Evolutionary conservation across 1,140 invertebrate species (phyloP), one percentile per base, ranked within the genome.

Genomic region (Acromyrmex charruanus): DNA sequence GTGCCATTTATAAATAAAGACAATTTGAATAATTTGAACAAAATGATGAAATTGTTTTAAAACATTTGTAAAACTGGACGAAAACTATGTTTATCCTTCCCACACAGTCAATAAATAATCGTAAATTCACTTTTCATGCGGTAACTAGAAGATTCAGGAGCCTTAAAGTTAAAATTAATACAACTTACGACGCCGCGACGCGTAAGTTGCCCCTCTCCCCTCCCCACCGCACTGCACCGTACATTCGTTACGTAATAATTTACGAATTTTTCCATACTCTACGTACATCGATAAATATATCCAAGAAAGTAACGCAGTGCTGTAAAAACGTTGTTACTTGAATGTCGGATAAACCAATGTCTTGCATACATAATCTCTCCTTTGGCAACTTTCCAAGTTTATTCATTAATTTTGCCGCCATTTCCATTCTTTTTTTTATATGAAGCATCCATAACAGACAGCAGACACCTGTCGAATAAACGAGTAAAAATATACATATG

Each of bases 361-460:
- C 97, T 93, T 97, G 97, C 55, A 96, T 94, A 88, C 97, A 98
- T 58, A 98, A 95, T 88, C 97, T 96, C 92, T 98, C 98, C 94
- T 98, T 98, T 0, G 98, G 98, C 75, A 98, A 94, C 95, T 98
- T 98, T 14, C 98, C 98, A 14, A 98, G 97, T 95, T 99, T 99
- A 90, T 99, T 98, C 59, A 99, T 97, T 2, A 99, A 95, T 91
- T 97, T 97, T 28, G 97, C 97, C 28, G 96, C 95, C 0, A 96
- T 95, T 95, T 98, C 97, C 92, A 98, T 97, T 35, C 96, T 95
- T 92, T 97, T 97, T 91, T 97, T 97, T 31, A 99, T 94, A 92
- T 98, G 98, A 77, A 98, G 97, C 69, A 97, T 97, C 98, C 98
- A 99, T 86, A 99, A 95, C 91, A 99, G 96, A 85, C 97, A 97